These are phyloP conservation scores for Meda fulgida DNA, from an alignment of 2,797 vertebrate species.

Conservation along the genomic window DNA sequence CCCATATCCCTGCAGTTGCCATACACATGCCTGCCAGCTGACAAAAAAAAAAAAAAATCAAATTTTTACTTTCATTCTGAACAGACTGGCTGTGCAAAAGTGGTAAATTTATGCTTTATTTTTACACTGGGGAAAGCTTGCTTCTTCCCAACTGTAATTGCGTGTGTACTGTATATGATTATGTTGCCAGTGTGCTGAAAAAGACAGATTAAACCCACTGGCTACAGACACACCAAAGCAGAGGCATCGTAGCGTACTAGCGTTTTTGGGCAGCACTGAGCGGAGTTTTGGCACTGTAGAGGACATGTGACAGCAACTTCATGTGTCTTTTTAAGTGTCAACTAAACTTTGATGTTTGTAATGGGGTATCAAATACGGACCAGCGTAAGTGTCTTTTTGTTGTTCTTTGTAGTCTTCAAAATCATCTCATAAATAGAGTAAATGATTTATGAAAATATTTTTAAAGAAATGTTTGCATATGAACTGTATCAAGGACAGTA, in stretches of 20 bases:
- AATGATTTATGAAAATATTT: not conserved
- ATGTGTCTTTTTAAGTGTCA: not conserved
- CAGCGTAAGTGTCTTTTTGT: not conserved
- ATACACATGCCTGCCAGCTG: slow-evolving; percentile 83
- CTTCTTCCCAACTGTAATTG: not conserved
- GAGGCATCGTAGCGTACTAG: not conserved
- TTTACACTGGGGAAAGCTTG: not conserved
- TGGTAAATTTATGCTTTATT: not conserved
- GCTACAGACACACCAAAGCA: not conserved
- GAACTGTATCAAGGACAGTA: not conserved
- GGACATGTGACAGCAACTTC: not conserved
- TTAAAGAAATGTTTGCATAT: not conserved
- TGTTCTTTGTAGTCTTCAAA: not conserved
- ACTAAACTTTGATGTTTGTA: not conserved
- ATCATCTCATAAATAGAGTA: not conserved
- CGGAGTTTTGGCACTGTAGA: not conserved
- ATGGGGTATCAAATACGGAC: not conserved
- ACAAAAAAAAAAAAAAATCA: not conserved
- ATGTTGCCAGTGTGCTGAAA: not conserved
- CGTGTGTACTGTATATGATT: not conserved
- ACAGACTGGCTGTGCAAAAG: not conserved
- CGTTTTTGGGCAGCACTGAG: not conserved
- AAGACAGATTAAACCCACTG: not conserved
- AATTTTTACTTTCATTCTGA: not conserved
- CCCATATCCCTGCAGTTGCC: slow-evolving; percentile 88